A percentile compares a stretch with the other conserved stretches of the same genome.
phyloP scores from a whole-genome alignment of 92 coral and sea anemone genomes.

The Umimayanthus kanabou region DNA sequence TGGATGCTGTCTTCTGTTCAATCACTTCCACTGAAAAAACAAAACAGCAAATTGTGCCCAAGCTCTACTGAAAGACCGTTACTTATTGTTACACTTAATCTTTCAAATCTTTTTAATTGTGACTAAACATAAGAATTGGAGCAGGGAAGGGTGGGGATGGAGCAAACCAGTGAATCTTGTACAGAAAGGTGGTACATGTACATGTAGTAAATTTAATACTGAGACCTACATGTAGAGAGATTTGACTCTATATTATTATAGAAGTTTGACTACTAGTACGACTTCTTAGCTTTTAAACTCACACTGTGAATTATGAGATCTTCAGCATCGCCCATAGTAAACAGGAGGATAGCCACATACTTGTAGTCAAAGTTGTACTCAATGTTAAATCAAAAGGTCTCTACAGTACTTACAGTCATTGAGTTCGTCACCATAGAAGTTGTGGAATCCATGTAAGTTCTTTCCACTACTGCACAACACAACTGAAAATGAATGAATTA shows the following conservation, averaged over 20 bases:
- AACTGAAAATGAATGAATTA: constrained; percentile 53
- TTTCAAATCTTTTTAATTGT: no score
- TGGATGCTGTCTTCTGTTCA: not conserved
- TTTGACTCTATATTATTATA: no score
- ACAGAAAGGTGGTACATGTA: no score
- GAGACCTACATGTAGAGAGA: no score
- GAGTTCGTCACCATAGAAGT: constrained; percentile 89
- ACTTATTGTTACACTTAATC: no score
- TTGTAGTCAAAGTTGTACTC: no score
- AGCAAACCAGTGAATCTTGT: not conserved
- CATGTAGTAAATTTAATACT: not conserved
- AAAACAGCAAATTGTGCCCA: not conserved
- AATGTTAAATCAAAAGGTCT: no score
- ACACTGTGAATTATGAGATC: no score
- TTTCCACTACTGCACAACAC: constrained; percentile 77
- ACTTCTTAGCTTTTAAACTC: no score
- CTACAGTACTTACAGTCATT: constrained; percentile 72
- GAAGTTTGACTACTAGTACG: no score
- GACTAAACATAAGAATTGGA: not conserved
- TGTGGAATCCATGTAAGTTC: constrained; percentile 91
- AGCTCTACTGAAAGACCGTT: not conserved
- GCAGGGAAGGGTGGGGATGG: not conserved
- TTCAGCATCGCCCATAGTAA: no score
- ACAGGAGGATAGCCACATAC: no score
- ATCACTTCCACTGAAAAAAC: not conserved